Evolutionary conservation across 2,888 invertebrate species (phyloP).

Genomic region (Phragmatobia fuliginosa): DNA sequence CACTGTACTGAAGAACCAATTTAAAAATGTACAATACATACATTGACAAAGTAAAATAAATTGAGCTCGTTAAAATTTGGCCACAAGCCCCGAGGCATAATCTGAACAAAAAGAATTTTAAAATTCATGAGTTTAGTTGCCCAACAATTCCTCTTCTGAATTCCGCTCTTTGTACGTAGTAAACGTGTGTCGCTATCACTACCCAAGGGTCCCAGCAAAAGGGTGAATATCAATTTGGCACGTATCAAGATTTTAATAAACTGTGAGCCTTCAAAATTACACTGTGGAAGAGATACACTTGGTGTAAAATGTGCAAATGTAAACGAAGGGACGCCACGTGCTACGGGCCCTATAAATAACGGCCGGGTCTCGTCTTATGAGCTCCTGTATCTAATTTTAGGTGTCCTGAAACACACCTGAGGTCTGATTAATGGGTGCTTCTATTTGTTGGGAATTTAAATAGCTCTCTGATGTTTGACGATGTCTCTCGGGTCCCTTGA

Average conservation of each 20-base stretch:
- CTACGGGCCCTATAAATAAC: constrained; percentile 24
- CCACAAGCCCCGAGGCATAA: constrained; percentile 4
- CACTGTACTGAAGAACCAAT: not conserved
- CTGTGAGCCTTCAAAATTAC: constrained; percentile 56
- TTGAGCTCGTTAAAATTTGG: constrained; percentile 1
- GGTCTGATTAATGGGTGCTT: constrained; percentile 58
- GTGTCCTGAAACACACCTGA: constrained; percentile 61
- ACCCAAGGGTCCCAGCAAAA: constrained; percentile 28
- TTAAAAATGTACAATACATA: not conserved
- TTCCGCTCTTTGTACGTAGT: constrained; percentile 19
- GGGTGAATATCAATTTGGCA: constrained; percentile 55
- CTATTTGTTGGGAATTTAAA: constrained; percentile 52
- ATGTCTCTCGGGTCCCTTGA: constrained; percentile 17
- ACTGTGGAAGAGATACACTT: constrained; percentile 47
- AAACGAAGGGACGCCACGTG: constrained; percentile 37
- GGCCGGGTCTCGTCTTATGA: constrained; percentile 40
- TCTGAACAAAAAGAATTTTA: constrained; percentile 16
- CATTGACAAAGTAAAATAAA: not conserved
- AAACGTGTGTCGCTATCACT: constrained; percentile 30
- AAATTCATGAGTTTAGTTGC: constrained; percentile 18
- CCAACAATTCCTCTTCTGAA: constrained; percentile 16
- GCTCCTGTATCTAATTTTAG: constrained; percentile 61
- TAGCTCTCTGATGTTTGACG: constrained; percentile 48
- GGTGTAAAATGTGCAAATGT: constrained; percentile 47
- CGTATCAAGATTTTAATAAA: constrained; percentile 62